Evolutionary conservation across 2,888 invertebrate species (phyloP).

Genomic region (Macaria liturata): DNA sequence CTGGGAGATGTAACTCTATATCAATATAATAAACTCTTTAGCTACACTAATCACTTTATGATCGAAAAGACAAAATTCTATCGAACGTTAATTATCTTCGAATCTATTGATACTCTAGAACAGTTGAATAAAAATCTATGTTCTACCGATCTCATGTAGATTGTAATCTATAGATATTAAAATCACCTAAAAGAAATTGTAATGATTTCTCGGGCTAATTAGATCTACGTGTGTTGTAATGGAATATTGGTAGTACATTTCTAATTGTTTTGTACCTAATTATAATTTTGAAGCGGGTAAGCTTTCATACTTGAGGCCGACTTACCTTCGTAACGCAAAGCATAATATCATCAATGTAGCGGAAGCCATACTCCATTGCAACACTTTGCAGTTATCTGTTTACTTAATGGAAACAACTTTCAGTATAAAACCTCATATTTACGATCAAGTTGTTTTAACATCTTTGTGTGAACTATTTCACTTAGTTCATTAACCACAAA

Average conservation of each 20-base stretch:
- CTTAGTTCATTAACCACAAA: no score
- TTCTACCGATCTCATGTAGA: conserved; percentile 57
- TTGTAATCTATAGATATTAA: conserved; percentile 44
- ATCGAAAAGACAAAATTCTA: conserved; percentile 60
- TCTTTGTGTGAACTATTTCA: no score
- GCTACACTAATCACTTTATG: conserved; percentile 56
- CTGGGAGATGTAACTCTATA: conserved; percentile 63
- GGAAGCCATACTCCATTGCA: conserved; percentile 82
- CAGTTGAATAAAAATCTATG: conserved; percentile 51
- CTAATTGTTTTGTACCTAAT: conserved; percentile 36
- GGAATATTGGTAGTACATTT: conserved; percentile 66
- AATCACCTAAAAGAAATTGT: conserved; percentile 47
- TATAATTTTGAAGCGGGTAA: conserved; percentile 55
- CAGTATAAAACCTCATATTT: neutral
- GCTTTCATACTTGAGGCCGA: conserved; percentile 53
- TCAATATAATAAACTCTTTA: conserved; percentile 44
- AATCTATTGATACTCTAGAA: conserved; percentile 57
- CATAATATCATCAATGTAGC: conserved; percentile 61
- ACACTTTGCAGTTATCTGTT: conserved; percentile 65
- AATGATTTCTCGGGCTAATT: conserved; percentile 43
- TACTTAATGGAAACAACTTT: conserved; percentile 55
- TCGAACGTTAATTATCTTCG: conserved; percentile 46
- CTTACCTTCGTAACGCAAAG: conserved; percentile 68
- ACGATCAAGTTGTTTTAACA: no score
- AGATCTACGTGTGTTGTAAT: conserved; percentile 74